A percentile compares a stretch with the other conserved stretches of the same genome.
Conservation (phyloP, 2,113 vertebrate species). For the Catagonus wagneri region DNA sequence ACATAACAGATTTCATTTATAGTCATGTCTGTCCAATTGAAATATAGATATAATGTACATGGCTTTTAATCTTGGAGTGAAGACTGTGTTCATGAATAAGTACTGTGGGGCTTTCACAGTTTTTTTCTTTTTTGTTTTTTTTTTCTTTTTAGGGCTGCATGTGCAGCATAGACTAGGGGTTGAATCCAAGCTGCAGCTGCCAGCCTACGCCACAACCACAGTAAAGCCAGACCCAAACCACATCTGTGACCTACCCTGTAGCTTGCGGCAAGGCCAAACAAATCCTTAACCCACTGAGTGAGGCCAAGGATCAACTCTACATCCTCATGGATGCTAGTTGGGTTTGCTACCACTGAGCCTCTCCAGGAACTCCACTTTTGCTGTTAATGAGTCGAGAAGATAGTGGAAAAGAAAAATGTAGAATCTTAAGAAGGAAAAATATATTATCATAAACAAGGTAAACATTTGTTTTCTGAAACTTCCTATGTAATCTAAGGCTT, state of each 20-base stretch:
- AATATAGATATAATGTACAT: neutral
- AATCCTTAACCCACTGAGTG: too few species aligned
- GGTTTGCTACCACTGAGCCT: too few species aligned
- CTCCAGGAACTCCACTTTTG: neutral
- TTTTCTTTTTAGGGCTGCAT: too few species aligned
- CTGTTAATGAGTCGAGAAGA: neutral
- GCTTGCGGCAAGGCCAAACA: too few species aligned
- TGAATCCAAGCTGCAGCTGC: too few species aligned
- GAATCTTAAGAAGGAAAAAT: neutral
- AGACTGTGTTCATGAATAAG: neutral
- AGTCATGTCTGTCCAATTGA: neutral
- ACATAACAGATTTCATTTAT: neutral
- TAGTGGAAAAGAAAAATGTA: neutral
- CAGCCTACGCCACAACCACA: too few species aligned
- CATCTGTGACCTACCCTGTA: too few species aligned
- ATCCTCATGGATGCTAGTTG: too few species aligned
- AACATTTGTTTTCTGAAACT: neutral
- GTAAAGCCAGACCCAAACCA: too few species aligned
- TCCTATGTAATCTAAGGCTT: neutral
- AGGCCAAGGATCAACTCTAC: too few species aligned
- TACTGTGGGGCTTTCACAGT: neutral
- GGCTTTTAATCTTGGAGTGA: neutral
- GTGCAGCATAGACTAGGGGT: too few species aligned
- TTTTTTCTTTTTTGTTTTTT: too few species aligned
- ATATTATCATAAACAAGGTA: neutral